Evolutionary conservation across 2,113 vertebrate genomes (phyloP), one percentile per base, ranked within the genome.

Genomic region (Ovibos moschatus): DNA sequence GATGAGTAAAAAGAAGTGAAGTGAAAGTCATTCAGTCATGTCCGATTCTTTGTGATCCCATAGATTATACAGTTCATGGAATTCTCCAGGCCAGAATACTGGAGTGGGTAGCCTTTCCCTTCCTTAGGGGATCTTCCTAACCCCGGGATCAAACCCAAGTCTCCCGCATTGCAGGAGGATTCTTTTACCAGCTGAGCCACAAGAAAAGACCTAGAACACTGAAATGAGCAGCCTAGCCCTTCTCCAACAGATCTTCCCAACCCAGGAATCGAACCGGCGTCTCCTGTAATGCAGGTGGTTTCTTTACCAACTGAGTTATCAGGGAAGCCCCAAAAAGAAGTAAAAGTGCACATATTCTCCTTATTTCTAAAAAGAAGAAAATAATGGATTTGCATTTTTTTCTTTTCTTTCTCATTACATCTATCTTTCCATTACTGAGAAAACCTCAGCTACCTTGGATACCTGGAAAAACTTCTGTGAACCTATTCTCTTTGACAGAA

Each of bases 181-280:
- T 33, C 30, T 57, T 62, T 64, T 33, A 64, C 14, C 6, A 64
- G 60, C 14, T 64, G 60, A 64, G 30, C 2, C 30, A 33, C 60
- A 64, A 33, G 28, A 14, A 16, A 64, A 33, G 30, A 33, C 30
- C 60, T 64, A 16, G 14, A 64, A 64, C 27, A 64, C 30, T 64
- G 60, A 16, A 64, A 33, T 64, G 62, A 3, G 15, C 8, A 64
- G 62, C 30, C 62, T 64, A n/a, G 15, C 30, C 30, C 30, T 64
- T 64, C 30, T 33, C 62, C 30, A 64, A 16, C 3, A 17, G 7
- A n/a, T n/a, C 30, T 64, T 64, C 30, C 30, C 7, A n/a, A 64
- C 30, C 30, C 62, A 64, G 62, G 30, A 33, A 64, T 64, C 0
- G 1, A 64, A 64, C 62, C 0, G 0, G 0, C 1, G 62, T 64